A percentile compares a stretch with the other conserved stretches of the same genome.
phyloP scores from a whole-genome alignment of 2,113 vertebrate genomes.

The Redunca redunca region DNA sequence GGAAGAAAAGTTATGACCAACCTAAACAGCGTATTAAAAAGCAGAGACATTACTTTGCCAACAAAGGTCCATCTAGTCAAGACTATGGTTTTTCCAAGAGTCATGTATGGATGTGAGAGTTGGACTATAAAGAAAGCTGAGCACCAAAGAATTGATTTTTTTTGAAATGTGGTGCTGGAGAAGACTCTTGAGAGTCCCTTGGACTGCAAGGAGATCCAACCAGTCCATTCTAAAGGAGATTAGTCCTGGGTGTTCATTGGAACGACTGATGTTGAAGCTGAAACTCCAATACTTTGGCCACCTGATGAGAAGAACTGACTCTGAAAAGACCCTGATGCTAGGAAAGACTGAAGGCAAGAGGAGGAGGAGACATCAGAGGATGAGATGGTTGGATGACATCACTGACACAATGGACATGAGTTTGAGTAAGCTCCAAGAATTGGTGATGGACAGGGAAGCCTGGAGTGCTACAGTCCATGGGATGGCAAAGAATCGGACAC shows the following conservation, averaged over 20 bases:
- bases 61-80: neutral
- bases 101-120: neutral
- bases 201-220: neutral
- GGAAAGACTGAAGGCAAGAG: too few relatives aligned
- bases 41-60: neutral
- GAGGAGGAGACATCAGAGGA: too few relatives aligned
- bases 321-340: too few relatives aligned
- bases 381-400: too few relatives aligned
- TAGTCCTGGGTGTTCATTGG: neutral
- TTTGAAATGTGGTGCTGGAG: neutral
- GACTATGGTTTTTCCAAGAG: neutral
- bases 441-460: too few relatives aligned
- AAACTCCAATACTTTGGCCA: too few relatives aligned
- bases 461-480: neutral
- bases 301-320: too few relatives aligned
- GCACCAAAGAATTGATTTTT: neutral
- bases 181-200: neutral
- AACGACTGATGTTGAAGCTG: too few relatives aligned
- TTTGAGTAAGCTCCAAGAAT: too few relatives aligned
- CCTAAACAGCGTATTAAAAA: neutral
- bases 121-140: neutral
- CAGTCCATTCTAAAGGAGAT: neutral
- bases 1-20: neutral
- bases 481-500: rapidly evolving
- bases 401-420: too few relatives aligned